Evolutionary conservation across 2,113 vertebrate species (phyloP).

Genomic region (Cygnus atratus): DNA sequence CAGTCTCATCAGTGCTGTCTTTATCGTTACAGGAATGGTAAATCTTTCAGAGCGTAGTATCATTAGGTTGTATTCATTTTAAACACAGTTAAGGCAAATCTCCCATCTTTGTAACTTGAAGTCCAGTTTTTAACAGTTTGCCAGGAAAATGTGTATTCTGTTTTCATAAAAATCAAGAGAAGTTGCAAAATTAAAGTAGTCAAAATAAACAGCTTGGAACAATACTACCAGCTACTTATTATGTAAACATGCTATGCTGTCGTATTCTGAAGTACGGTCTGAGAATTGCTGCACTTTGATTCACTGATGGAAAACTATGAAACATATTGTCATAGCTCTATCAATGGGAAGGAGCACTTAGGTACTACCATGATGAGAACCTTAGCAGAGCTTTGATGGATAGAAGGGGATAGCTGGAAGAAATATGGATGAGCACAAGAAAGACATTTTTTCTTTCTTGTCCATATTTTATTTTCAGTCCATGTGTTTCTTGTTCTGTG

Average conservation of each 20-base stretch:
- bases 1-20: conserved; percentile 21
- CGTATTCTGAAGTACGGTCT: background rate
- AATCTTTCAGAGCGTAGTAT: conserved; percentile 14
- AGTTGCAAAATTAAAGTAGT: background rate
- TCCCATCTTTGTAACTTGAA: background rate
- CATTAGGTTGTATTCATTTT: background rate
- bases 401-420: background rate
- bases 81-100: conserved; percentile 22
- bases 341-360: background rate
- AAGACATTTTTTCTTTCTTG: background rate
- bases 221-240: background rate
- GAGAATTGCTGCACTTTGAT: background rate
- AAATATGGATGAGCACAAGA: background rate
- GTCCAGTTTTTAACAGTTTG: background rate
- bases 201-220: conserved; percentile 9
- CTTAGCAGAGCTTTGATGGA: background rate
- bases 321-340: background rate
- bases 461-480: no score
- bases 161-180: background rate
- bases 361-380: background rate
- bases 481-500: background rate
- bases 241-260: background rate
- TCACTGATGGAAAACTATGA: background rate
- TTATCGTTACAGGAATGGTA: conserved; percentile 8
- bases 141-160: background rate